phyloP scores from a whole-genome alignment of 2,888 invertebrate genomes.

The Drosophila austrosaltans region DNA sequence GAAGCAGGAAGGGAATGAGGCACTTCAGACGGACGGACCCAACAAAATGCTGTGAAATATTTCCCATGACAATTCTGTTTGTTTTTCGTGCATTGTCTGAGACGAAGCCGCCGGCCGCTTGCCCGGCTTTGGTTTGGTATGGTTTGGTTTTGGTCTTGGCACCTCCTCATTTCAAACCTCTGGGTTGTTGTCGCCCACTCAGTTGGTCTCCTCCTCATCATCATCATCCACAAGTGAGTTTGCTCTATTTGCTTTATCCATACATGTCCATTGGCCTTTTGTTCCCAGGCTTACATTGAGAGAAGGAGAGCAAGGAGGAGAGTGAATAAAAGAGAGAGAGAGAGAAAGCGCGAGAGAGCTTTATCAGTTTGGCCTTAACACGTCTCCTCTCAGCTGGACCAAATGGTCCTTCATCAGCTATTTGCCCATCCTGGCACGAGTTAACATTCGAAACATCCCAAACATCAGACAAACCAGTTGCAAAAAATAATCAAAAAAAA shows the following conservation, averaged over 20 bases:
- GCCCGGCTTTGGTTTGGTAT: background rate
- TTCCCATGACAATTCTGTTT: constrained; percentile 80
- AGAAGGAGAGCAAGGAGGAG: constrained; percentile 19
- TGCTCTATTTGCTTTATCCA: constrained; percentile 70
- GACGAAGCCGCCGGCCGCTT: constrained; percentile 26
- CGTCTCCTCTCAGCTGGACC: constrained; percentile 11
- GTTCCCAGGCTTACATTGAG: constrained; percentile 50
- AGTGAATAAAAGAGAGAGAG: background rate
- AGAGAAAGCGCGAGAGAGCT: background rate
- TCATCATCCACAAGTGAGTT: constrained; percentile 40
- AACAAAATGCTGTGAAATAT: constrained; percentile 63
- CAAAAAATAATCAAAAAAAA: constrained; percentile 42
- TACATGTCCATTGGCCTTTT: constrained; percentile 49
- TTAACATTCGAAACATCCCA: constrained; percentile 58
- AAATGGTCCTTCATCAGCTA: constrained; percentile 38
- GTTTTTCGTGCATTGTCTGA: constrained; percentile 75
- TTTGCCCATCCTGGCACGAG: constrained; percentile 58
- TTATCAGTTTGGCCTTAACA: background rate
- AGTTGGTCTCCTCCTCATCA: constrained; percentile 39
- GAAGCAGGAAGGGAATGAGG: constrained; percentile 27
- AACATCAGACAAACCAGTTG: constrained; percentile 43
- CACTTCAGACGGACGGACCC: constrained; percentile 40
- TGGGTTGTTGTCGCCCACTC: constrained; percentile 71
- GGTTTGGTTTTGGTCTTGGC: constrained; percentile 44
- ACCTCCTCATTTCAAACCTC: constrained; percentile 44